These are phyloP conservation scores for Steinernema feltiae DNA, from an alignment of 1,140 invertebrate genomes.

Conservation along the genomic window DNA sequence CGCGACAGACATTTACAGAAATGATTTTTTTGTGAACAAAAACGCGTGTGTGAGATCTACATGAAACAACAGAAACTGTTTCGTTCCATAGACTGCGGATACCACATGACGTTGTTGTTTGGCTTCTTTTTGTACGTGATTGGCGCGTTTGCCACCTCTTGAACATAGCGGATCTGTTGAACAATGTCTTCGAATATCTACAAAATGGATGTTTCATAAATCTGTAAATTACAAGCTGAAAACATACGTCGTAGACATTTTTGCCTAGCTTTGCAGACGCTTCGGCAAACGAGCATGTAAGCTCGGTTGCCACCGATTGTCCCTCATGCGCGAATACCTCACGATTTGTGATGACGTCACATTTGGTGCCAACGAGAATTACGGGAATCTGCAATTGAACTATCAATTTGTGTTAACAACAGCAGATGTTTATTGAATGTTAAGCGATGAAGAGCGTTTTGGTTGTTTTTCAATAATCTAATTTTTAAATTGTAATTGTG, in stretches of 20 bases:
- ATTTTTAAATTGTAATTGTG: no score
- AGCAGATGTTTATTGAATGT: not conserved
- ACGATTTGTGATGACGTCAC: not conserved
- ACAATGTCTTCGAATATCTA: conserved; percentile 2
- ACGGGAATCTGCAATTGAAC: not conserved
- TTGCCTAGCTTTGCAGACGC: not conserved
- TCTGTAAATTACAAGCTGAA: not conserved
- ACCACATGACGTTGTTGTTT: not conserved
- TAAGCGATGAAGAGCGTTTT: not conserved
- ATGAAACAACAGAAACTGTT: conserved; percentile 8
- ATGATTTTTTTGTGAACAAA: no score
- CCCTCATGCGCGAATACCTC: not conserved
- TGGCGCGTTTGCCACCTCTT: not conserved
- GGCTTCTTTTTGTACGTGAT: not conserved
- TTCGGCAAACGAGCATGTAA: not conserved
- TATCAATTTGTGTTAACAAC: no score
- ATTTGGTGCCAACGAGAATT: not conserved
- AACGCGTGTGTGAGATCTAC: conserved; percentile 14
- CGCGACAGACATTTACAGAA: no score
- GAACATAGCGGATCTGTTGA: not conserved
- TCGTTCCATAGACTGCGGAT: not conserved
- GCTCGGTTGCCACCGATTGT: not conserved
- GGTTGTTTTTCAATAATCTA: not conserved
- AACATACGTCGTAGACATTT: not conserved
- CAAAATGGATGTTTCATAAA: not conserved